Percentiles rank a stretch among this genome's conserved stretches.
These are phyloP conservation scores for Seriola aureovittata DNA, from an alignment of 2,113 vertebrate genomes.

Conservation along the genomic window DNA sequence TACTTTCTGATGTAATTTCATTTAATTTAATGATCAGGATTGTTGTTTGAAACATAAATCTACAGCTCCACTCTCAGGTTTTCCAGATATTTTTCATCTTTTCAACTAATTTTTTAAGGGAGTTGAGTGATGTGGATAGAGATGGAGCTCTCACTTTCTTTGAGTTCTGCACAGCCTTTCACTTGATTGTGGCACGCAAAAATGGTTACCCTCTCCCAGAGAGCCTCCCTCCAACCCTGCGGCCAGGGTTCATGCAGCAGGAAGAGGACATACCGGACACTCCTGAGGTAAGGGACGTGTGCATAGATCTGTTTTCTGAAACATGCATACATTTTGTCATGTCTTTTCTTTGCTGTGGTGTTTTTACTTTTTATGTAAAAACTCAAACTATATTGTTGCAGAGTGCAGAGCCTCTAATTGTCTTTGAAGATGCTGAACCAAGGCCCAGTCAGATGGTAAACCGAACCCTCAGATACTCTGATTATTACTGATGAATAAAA, in stretches of 20 bases:
- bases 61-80: neutral
- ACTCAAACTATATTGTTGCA: constrained; percentile 31
- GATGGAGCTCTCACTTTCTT: constrained; percentile 92
- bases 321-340: too few species aligned
- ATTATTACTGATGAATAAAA: too few species aligned
- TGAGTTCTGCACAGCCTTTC: constrained; percentile 96
- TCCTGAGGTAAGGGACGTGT: constrained; percentile 53
- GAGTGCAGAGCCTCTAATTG: constrained; percentile 78
- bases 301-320: neutral
- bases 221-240: constrained; percentile 88
- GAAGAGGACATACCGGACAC: constrained; percentile 67
- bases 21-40: too few species aligned
- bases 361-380: neutral
- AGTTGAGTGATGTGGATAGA: constrained; percentile 93
- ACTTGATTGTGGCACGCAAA: constrained; percentile 95
- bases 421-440: constrained; percentile 75
- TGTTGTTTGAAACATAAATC: neutral
- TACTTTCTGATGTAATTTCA: too few species aligned
- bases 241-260: constrained; percentile 79
- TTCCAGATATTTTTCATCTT: neutral
- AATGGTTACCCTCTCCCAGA: constrained; percentile 94
- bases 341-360: neutral
- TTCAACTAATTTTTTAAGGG: constrained; percentile 82
- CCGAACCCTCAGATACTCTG: neutral
- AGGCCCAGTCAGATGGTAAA: constrained; percentile 65